These are phyloP conservation scores for Urocitellus parryii DNA, from an alignment of 2,113 vertebrate species.

Conservation along the genomic window DNA sequence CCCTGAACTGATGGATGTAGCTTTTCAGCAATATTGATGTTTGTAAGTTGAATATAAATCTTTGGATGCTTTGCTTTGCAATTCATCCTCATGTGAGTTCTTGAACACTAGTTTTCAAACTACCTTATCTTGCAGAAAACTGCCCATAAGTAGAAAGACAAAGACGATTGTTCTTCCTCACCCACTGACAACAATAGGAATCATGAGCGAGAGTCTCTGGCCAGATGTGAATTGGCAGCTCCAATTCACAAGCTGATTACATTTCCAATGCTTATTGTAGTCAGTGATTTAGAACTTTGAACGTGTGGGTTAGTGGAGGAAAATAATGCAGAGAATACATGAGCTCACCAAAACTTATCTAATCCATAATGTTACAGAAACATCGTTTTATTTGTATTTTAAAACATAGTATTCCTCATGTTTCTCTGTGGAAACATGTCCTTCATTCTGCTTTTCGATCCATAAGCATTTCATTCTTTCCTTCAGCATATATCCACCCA, in stretches of 20 bases:
- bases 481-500: background rate
- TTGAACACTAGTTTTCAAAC: constrained; percentile 47
- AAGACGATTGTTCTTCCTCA: background rate
- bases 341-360: background rate
- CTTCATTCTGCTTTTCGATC: constrained; percentile 42
- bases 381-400: constrained; percentile 7
- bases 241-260: background rate
- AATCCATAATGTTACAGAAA: background rate
- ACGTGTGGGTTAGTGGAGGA: background rate
- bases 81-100: constrained; percentile 35
- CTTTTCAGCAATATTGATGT: constrained; percentile 28
- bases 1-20: background rate
- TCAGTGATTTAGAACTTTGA: background rate
- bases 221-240: background rate
- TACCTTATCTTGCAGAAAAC: background rate
- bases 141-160: background rate
- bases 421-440: background rate
- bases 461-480: background rate
- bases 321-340: background rate
- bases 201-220: background rate
- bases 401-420: background rate
- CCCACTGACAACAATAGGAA: background rate
- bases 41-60: constrained; percentile 13
- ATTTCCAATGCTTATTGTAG: background rate
- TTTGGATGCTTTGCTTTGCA: background rate